A percentile compares a stretch with the other conserved stretches of the same genome.
These are phyloP conservation scores for Mythimna loreyi DNA, from an alignment of 2,888 invertebrate species.

Conservation along the genomic window DNA sequence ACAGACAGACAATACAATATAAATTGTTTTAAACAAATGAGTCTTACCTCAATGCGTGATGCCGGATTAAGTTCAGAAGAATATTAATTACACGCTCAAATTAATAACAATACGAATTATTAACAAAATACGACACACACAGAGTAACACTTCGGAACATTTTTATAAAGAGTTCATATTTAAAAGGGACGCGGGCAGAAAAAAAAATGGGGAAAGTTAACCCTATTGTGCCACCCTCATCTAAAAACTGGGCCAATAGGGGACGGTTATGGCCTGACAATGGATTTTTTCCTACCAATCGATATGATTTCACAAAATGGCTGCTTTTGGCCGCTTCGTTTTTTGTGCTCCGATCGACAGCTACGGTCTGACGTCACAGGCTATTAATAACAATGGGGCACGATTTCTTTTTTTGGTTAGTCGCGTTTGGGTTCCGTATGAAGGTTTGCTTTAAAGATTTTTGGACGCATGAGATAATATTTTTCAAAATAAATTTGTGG, in stretches of 20 bases:
- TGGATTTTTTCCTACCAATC: slow-evolving; percentile 89
- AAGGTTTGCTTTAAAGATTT: slow-evolving; percentile 8
- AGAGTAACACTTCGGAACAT: slow-evolving; percentile 69
- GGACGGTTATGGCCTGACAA: slow-evolving; percentile 81
- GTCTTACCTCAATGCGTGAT: slow-evolving; percentile 61
- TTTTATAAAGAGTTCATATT: slow-evolving; percentile 78
- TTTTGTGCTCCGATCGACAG: slow-evolving; percentile 65
- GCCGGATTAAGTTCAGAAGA: slow-evolving; percentile 24
- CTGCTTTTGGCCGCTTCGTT: slow-evolving; percentile 71
- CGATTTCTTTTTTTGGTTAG: slow-evolving; percentile 42
- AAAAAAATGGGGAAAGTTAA: slow-evolving; percentile 87
- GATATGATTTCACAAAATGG: slow-evolving; percentile 88
- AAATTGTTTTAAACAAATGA: slow-evolving; percentile 21
- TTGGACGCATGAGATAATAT: background rate
- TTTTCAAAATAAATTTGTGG: background rate
- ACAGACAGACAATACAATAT: slow-evolving; percentile 15
- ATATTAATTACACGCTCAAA: slow-evolving; percentile 62
- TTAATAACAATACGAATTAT: slow-evolving; percentile 56
- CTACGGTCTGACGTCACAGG: slow-evolving; percentile 61
- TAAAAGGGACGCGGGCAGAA: slow-evolving; percentile 76
- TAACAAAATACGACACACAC: slow-evolving; percentile 48
- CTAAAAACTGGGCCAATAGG: slow-evolving; percentile 89
- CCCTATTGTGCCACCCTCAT: slow-evolving; percentile 84
- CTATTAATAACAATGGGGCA: slow-evolving; percentile 62
- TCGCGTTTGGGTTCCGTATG: slow-evolving; percentile 39